A percentile compares a stretch with the other conserved stretches of the same genome.
These are phyloP conservation scores for Peromyscus polionotus DNA, from an alignment of 2,113 vertebrate genomes.

Conservation along the genomic window DNA sequence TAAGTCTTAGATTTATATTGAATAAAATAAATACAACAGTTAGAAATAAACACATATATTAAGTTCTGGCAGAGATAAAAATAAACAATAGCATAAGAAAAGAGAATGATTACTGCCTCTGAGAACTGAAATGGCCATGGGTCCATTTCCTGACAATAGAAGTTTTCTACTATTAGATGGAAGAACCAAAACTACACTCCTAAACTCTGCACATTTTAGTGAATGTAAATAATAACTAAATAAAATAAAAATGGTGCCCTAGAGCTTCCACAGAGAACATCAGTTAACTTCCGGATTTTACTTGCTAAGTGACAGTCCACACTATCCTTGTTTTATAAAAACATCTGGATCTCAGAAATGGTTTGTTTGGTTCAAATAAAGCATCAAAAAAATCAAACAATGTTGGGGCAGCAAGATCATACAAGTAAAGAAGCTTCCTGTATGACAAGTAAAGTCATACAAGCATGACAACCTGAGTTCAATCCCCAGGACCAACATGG, in stretches of 20 bases:
- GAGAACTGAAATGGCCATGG: neutral
- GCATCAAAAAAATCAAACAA: neutral
- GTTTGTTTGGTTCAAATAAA: slow-evolving; percentile 33
- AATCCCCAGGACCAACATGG: neutral
- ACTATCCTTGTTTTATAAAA: neutral
- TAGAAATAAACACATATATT: neutral
- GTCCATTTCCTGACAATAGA: neutral
- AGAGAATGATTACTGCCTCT: neutral
- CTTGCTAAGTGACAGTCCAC: neutral
- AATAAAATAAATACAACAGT: neutral
- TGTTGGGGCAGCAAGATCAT: neutral
- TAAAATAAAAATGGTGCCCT: neutral
- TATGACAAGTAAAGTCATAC: too few species aligned
- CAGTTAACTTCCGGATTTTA: neutral
- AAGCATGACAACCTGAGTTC: neutral
- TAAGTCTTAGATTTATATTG: neutral
- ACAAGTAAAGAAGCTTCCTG: neutral
- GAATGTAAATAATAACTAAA: neutral
- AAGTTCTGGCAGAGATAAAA: neutral
- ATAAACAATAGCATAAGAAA: neutral
- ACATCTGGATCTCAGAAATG: neutral
- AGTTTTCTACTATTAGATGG: neutral
- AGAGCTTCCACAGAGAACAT: neutral
- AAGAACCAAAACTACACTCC: neutral
- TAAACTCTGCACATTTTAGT: neutral